Base-by-base conservation (phyloP, 2,797 vertebrate species). In the Antennarius maculatus region DNA sequence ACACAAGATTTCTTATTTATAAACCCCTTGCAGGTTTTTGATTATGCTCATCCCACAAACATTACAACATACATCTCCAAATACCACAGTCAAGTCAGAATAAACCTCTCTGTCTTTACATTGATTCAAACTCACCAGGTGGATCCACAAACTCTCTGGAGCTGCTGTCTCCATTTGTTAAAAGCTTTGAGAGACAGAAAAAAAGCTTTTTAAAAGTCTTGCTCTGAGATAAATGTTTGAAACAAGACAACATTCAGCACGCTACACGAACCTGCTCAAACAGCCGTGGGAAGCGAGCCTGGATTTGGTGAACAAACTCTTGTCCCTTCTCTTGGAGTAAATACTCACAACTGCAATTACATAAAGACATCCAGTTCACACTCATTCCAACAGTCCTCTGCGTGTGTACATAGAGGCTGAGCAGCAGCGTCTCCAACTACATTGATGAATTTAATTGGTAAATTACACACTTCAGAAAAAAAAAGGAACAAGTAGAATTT, bases 201-300 rank as follows among this genome's bases (percentile, higher is more conserved):
- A 49, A 5, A 34, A 16, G 8, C 10, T 1, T 67, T 62, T 46
- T 69, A n/a, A 56, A 12, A 5, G 0, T 46, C 8, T 16, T n/a
- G 16, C 7, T 70, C 7, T 3, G 0, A 14, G 2, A 0, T 7
- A 62, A 48, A 70, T 4, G 7, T 53, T 27, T 28, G 49, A 14
- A 46, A 16, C 16, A 14, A 64, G 16, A 63, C n/a, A 23, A 45
- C 3, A 31, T 27, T 16, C 56, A 12, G 2, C 4, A 7, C 5
- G 62, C 3, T 78, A 27, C 15, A 39, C 76, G 83, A 87, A 98
- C 98, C 95, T 99, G 97, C 83, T 98, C 97, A 91, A 99, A 97
- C 57, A 99, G 93, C 73, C 97, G 95, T 57, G 97, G 98, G 76
- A 97, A 98, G 64, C 96, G 95, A 81, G 95, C 96, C 90, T 99